Base-by-base conservation (phyloP, 2,113 vertebrate species). In the Suncus etruscus region DNA sequence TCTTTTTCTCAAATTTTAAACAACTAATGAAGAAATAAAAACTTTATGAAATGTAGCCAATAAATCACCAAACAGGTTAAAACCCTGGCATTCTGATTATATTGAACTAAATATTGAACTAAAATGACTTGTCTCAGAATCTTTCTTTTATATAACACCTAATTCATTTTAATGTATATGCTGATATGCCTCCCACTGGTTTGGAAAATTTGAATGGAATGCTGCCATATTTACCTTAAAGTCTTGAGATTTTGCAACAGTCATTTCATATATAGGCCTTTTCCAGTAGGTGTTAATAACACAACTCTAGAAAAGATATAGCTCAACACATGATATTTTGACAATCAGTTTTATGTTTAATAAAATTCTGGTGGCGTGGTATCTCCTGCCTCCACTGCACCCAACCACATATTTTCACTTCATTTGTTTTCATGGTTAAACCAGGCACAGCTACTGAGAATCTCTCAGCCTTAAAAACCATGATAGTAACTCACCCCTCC, bases 91-190 rank as follows among this genome's bases (percentile, higher is more conserved):
- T n/a, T 79, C 70, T 65, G 27, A 83, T 58, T 77, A 1, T 27
- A 86, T 20, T 73, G n/a, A 29, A n/a, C 27, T 39, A 89, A 79
- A 50, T 31, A 83, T 65, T 76, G 39, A 85, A 63, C 75, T 66
- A 77, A 6, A 22, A 27, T 25, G 39, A 29, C 16, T 68, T 76
- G 58, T 58, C 66, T 80, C 58, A 27, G 3, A 79, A 63, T 69
- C 32, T 58, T 73, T 85, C n/a, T 78, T 88, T 91, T 24, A 58
- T 8, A 65, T 8, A 63, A 20, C 68, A 79, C 51, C 31, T 72
- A 72, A 72, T 86, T 91, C 6, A 63, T 72, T 84, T 84, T 48
- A 65, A 32, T 69, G 50, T 32, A 29, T 78, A 83, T 14, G 11
- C 12, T n/a, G 25, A 22, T 65, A 47, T 32, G 24, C 66, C 32